These are phyloP conservation scores for Girardinus metallicus DNA, from an alignment of 2,797 vertebrate genomes.

Conservation along the genomic window DNA sequence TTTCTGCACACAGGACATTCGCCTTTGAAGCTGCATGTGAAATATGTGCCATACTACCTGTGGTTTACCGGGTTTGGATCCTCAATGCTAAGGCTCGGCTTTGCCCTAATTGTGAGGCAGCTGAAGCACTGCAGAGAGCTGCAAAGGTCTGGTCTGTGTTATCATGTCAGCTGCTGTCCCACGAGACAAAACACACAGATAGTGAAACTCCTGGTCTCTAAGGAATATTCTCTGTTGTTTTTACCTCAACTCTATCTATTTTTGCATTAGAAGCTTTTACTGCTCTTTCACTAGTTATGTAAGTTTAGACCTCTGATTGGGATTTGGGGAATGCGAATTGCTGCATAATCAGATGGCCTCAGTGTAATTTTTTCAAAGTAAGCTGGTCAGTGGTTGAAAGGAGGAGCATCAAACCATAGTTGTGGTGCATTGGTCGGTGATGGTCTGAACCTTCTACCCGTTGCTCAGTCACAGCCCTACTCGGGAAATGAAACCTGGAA, in stretches of 20 bases:
- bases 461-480: constrained; percentile 78
- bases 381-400: constrained; percentile 22
- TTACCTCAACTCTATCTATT: constrained; percentile 1
- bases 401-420: constrained; percentile 45
- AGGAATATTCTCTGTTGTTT: constrained; percentile 27
- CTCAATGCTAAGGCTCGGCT: constrained; percentile 25
- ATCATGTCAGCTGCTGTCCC: constrained; percentile 71
- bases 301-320: constrained; percentile 10
- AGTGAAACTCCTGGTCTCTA: constrained; percentile 14
- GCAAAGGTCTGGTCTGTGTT: constrained; percentile 69
- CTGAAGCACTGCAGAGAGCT: constrained; percentile 54
- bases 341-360: constrained; percentile 42
- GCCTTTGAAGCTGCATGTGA: not conserved
- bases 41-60: constrained; percentile 13
- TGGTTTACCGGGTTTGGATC: constrained; percentile 22
- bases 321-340: constrained; percentile 38
- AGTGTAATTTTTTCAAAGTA: constrained; percentile 1
- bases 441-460: constrained; percentile 48
- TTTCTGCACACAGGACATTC: not conserved
- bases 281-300: not conserved
- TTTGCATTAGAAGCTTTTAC: not conserved
- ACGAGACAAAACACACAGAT: constrained; percentile 59
- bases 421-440: constrained; percentile 48
- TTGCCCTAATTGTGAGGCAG: constrained; percentile 32
- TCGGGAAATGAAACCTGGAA: constrained; percentile 73